phyloP scores from a whole-genome alignment of 1,140 invertebrate genomes.

The Drosophila fuyamai region DNA sequence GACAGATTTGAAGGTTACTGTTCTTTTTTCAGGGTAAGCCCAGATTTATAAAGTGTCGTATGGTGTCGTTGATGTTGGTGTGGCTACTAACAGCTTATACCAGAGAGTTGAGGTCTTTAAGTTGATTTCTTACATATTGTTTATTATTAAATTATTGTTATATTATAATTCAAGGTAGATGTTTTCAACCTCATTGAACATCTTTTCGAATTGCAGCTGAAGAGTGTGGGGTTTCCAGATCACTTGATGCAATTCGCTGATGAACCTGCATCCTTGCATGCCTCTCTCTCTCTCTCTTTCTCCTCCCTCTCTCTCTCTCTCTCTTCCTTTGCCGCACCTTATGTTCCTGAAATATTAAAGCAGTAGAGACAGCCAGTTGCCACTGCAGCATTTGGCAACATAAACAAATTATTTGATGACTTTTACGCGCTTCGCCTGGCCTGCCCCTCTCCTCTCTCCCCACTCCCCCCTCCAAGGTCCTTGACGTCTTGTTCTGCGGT shows the following conservation, averaged over 20 bases:
- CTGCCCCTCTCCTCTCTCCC: not conserved
- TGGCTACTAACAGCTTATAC: no score
- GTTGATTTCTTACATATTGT: no score
- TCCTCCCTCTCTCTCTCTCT: constrained; percentile 3
- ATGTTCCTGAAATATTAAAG: constrained; percentile 46
- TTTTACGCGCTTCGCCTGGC: constrained; percentile 46
- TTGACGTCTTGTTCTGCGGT: constrained; percentile 15
- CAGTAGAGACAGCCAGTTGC: constrained; percentile 20
- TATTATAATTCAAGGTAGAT: no score
- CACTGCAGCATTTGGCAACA: constrained; percentile 62
- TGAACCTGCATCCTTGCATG: not conserved
- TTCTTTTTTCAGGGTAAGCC: no score
- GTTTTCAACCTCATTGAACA: no score
- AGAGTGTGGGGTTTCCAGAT: not conserved
- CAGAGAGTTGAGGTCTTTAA: no score
- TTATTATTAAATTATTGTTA: no score
- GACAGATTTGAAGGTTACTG: no score
- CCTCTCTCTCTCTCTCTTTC: not conserved
- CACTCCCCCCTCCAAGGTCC: not conserved
- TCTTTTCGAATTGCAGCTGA: constrained; percentile 2
- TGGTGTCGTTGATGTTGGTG: no score
- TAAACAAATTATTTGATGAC: constrained; percentile 81
- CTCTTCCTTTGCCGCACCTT: constrained; percentile 13
- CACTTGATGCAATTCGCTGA: not conserved
- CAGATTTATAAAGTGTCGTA: no score